Evolutionary conservation across 1,140 invertebrate genomes (phyloP), one percentile per base, ranked within the genome.

Genomic region (Phocides pigmalion): DNA sequence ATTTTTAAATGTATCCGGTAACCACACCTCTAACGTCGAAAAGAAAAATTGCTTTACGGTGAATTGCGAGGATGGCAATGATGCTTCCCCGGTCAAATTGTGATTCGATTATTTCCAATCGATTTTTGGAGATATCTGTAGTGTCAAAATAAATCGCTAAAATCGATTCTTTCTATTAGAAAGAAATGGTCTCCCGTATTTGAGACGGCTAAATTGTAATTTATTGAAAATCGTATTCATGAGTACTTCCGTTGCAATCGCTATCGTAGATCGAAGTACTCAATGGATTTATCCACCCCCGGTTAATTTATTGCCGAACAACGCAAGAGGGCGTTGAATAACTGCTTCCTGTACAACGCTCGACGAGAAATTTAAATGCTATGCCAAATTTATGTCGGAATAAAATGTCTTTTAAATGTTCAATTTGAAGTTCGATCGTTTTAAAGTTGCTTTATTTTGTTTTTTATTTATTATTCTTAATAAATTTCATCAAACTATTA

Each of bases 241-340:
- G 54, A 58, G 54, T 58, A 58, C 72, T 70, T 51, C 51, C 44
- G 62, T 50, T 80, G 77, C 75, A 81, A 76, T 81, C 62, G 68
- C 71, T 73, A 74, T 76, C 72, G 72, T 72, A 79, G 72, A 79
- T 79, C 79, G 74, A 74, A 85, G 70, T 62, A 65, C 61, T 85
- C 76, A 80, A 85, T 82, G 72, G 76, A 74, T 87, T 74, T 76
- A 81, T 79, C 76, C 73, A 68, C 65, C 74, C 68, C 47, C 67
- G 59, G 65, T 75, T 82, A 82, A 85, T 87, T 85, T 87, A 87
- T 83, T 76, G 72, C 70, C 49, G 69, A 72, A 76, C 64, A 50
- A 62, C 68, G 56, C 51, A 68, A 77, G 76, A 76, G 80, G 82
- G 80, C 76, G 74, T 72, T 79, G 79, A 82, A 72, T 79, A 73